Evolutionary conservation across 2,113 vertebrate genomes (phyloP).

Genomic region (Stigmatopora argus): DNA sequence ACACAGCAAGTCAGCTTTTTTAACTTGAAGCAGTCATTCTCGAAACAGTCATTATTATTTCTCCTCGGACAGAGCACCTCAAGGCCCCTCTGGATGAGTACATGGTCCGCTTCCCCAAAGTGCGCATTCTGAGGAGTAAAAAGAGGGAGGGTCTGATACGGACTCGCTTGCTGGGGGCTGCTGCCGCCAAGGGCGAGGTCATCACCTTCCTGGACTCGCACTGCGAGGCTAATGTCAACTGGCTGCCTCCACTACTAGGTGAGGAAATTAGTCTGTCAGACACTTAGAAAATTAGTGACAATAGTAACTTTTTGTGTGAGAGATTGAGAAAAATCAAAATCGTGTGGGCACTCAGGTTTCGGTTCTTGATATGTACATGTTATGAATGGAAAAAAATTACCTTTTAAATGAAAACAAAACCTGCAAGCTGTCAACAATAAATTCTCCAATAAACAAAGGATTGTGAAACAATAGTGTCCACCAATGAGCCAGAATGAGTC

Average conservation of each 20-base stretch:
- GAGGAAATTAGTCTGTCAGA: conserved; percentile 3
- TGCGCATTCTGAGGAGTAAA: conserved; percentile 87
- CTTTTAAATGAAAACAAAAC: too few species aligned
- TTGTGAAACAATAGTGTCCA: too few species aligned
- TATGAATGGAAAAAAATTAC: too few species aligned
- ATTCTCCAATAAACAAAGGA: too few species aligned
- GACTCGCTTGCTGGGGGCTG: conserved; percentile 88
- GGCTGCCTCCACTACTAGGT: conserved; percentile 93
- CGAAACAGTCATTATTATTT: neutral
- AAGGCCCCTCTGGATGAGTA: conserved; percentile 88
- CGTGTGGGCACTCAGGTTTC: too few species aligned
- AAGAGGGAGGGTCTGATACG: conserved; percentile 91
- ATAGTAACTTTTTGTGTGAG: too few species aligned
- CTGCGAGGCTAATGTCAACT: conserved; percentile 95
- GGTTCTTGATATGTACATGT: too few species aligned
- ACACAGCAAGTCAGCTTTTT: neutral
- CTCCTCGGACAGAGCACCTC: conserved; percentile 69
- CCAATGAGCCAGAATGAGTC: too few species aligned
- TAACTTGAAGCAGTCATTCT: neutral
- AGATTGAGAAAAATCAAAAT: too few species aligned
- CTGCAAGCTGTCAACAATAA: too few species aligned
- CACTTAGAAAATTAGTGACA: neutral
- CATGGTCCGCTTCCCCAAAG: conserved; percentile 83
- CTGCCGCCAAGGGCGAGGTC: conserved; percentile 80
- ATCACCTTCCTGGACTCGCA: conserved; percentile 97